Base-by-base conservation (phyloP, 2,113 vertebrate genomes). In the Craseonycteris thonglongyai region DNA sequence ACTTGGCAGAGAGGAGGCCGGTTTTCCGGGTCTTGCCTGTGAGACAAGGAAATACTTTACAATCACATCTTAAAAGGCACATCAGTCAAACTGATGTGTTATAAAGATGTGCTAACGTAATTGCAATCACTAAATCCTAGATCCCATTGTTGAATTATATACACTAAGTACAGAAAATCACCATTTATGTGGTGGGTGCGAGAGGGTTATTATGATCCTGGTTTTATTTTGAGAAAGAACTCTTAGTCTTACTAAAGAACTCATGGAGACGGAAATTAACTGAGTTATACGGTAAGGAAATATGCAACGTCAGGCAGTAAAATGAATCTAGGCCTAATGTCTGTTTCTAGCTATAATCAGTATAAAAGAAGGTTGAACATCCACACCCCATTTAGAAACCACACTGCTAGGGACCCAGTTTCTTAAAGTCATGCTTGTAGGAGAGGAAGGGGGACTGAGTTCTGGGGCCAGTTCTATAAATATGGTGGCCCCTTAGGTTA, bases 1-100 rank as follows among this genome's bases (percentile, higher is more conserved):
- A 99, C 94, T 98, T 98, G 92, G 97, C 98, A 54, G 99, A 98
- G 9, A 98, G 98, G 40, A 97, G 97, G 15, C 98, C 88, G 2
- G 94, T 92, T 95, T 99, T 99, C 88, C 98, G 98, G 96, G 97
- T 98, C 97, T 99, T 99, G 85, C 99, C 99, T 99, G 97, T 0
- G 68, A 96, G 98, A 98, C 92, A 98, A 98, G 98, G 61, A 98
- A 92, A 95, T 83, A 10, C 47, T 30, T 96, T 54, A 66, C 30
- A 51, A 51, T 42, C 28, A 2, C 68, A 22, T 47, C 94, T 91
- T 40, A 3, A 80, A 82, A 85, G 72, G 63, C 30, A 12, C 84
- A 69, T 58, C 54, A 63, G 30, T 45, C 69, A 71, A 21, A 74
- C 1, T 18, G 54, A 82, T 6, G 13, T 42, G n/a, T n/a, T n/a